Conservation (phyloP, 2,113 vertebrate genomes). For the Sebastes schlegelii region DNA sequence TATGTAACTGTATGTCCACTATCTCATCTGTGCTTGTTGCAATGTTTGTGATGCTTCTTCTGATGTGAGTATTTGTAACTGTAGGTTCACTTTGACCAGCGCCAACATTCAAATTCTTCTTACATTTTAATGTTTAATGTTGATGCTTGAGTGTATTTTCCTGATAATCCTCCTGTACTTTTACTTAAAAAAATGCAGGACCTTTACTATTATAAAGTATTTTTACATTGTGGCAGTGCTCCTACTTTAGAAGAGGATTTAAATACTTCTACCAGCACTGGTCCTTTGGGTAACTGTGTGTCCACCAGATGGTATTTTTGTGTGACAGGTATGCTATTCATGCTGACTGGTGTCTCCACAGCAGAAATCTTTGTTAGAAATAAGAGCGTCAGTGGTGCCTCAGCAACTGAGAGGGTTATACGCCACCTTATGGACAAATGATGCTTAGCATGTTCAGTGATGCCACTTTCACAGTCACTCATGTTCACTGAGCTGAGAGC, state of each 20-base stretch:
- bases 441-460: constrained; percentile 33
- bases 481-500: constrained; percentile 24
- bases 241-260: not conserved
- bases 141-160: not conserved
- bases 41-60: not conserved
- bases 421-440: constrained; percentile 81
- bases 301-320: constrained; percentile 13
- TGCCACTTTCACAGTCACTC: constrained; percentile 13
- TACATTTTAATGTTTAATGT: not conserved
- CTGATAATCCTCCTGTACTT: not conserved
- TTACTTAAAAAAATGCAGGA: too few relatives aligned
- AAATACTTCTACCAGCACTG: not conserved
- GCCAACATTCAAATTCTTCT: not conserved
- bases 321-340: constrained; percentile 28
- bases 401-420: constrained; percentile 67
- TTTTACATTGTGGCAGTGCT: not conserved
- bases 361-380: constrained; percentile 25
- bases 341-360: constrained; percentile 22
- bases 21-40: not conserved
- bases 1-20: not conserved
- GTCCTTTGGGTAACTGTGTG: not conserved
- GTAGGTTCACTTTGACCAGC: not conserved
- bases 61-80: not conserved
- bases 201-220: not conserved
- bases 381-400: constrained; percentile 10